Base-by-base conservation (phyloP, 2,888 invertebrate genomes). In the Polydesmus complanatus region DNA sequence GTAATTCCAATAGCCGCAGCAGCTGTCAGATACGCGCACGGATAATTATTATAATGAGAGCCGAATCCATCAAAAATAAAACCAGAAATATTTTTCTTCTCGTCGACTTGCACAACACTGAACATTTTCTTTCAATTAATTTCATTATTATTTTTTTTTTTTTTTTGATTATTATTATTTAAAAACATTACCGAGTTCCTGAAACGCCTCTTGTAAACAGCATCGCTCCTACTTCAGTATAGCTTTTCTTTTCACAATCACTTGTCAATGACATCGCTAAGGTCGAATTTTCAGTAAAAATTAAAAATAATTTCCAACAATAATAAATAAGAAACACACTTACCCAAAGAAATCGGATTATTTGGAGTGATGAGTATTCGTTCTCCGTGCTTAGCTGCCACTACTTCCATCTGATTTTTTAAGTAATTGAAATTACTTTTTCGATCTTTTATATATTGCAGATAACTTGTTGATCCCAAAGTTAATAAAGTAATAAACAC, bases 401-500 rank as follows among this genome's bases (percentile, higher is more conserved):
- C 74, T 65, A 74, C 69, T n/a, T 71, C 68, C 57, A 86, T 71
- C 65, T 78, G 75, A 21, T 77, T 73, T 63, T 78, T 78, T 54
- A 87, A 73, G 70, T 84, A 81, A n/a, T 75, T 71, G 68, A 79
- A 84, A 71, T 79, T 77, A 58, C 78, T 75, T 68, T 81, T 80
- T 27, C 85, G 76, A 63, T 82, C 77, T 25, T 75, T 72, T n/a
- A 83, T 74, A 23, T 84, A 71, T 55, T 78, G 73, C 67, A 79
- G 76, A 69, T 83, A 86, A 1, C 84, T 85, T 55, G 73, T 74
- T 66, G 78, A 76, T 2, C 88, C 88, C 64, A 88, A 74, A 14
- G 82, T 81, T 50, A 88, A 73, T 18, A 88, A 72, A 1, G 88
- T 88, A 70, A 88, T 85, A 69, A 88, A 81, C 5, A 86, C 78